phyloP scores from a whole-genome alignment of 2,888 invertebrate genomes.

The Tipula vernalis region DNA sequence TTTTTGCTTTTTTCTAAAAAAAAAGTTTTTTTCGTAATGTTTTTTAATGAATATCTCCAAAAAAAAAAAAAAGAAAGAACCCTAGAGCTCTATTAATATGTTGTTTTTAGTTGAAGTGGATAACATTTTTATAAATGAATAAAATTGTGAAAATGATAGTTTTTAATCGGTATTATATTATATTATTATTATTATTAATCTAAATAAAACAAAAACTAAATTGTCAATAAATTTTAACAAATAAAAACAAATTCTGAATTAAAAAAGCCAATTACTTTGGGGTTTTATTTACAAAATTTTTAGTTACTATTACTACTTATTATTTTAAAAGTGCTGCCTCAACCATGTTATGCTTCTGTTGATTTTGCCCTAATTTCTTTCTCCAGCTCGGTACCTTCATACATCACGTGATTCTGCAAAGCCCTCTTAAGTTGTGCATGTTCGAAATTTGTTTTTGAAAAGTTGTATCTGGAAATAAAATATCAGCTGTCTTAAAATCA shows the following conservation, averaged over 20 bases:
- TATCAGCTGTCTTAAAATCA: no score
- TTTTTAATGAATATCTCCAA: background rate
- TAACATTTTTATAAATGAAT: background rate
- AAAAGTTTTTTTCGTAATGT: background rate
- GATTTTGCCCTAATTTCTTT: conserved; percentile 19
- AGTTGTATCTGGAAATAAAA: conserved; percentile 42
- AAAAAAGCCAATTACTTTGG: background rate
- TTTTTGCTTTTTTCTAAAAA: background rate
- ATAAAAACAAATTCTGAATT: background rate
- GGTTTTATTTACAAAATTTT: background rate
- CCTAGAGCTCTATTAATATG: background rate
- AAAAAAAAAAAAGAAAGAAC: background rate
- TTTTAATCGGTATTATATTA: background rate
- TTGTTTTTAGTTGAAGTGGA: background rate
- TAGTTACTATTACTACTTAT: background rate
- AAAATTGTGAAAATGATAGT: background rate
- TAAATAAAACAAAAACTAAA: background rate
- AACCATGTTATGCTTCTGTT: background rate
- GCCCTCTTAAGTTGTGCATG: conserved; percentile 48
- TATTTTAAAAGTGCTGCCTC: background rate
- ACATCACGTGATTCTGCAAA: conserved; percentile 44
- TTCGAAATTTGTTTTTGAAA: conserved; percentile 52
- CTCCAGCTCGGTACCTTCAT: conserved; percentile 50
- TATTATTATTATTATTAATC: background rate
- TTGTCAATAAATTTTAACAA: background rate